A percentile compares a stretch with the other conserved stretches of the same genome.
Evolutionary conservation across 92 coral and sea anemone genomes (phyloP).

Genomic region (Montipora capitata): DNA sequence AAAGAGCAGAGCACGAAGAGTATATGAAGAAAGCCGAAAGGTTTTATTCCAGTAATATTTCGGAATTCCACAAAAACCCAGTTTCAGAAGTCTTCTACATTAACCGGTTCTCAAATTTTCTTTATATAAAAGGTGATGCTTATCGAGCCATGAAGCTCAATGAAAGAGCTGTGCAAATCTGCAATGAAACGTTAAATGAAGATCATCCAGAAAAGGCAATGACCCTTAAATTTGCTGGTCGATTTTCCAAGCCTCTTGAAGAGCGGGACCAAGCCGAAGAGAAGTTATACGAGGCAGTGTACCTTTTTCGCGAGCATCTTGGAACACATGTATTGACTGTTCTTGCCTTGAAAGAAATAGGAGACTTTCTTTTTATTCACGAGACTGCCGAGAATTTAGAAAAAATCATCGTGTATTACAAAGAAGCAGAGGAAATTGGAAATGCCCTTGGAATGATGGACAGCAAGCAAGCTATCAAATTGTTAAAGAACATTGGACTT

Average conservation of each 20-base stretch:
- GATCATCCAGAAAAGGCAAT: slow-evolving; percentile 15
- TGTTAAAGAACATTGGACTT: slow-evolving; percentile 21
- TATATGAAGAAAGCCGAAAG: not conserved
- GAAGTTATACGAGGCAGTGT: not conserved
- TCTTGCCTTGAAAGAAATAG: not conserved
- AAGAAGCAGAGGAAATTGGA: slow-evolving; percentile 3
- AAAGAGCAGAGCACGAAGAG: not conserved
- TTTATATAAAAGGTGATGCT: slow-evolving; percentile 77
- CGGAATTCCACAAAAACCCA: not conserved
- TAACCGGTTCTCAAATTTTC: not conserved
- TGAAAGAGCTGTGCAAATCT: not conserved
- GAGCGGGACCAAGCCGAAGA: not conserved
- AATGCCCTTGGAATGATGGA: not conserved
- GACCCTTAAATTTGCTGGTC: not conserved
- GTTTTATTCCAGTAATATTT: not conserved
- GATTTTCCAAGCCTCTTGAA: not conserved
- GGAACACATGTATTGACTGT: not conserved
- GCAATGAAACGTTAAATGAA: not conserved
- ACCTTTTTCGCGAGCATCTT: not conserved
- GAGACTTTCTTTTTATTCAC: not conserved
- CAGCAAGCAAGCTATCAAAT: slow-evolving; percentile 9
- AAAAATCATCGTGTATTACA: not conserved
- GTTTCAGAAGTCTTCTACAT: not conserved
- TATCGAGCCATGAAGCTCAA: not conserved
- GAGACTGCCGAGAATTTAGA: not conserved